Conservation (phyloP, 2,113 vertebrate species). For the Microcebus ravelobensis region DNA sequence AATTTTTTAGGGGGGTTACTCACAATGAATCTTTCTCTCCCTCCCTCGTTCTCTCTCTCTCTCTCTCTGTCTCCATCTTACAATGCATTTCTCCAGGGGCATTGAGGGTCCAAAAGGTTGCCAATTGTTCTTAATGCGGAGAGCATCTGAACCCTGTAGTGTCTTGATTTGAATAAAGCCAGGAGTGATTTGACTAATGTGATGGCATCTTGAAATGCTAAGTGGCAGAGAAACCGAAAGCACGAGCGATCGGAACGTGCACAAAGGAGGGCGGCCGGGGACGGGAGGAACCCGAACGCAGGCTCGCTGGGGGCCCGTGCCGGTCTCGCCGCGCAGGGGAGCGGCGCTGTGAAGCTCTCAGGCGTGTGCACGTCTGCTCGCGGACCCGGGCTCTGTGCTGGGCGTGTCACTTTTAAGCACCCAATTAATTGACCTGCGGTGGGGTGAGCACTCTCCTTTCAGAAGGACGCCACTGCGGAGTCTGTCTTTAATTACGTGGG, state of each 20-base stretch:
- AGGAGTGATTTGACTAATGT: not conserved
- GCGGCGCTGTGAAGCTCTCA: not conserved
- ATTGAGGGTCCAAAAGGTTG: conserved; percentile 60
- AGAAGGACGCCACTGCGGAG: conserved; percentile 58
- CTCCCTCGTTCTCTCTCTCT: too few relatives aligned
- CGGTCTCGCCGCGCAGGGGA: not conserved
- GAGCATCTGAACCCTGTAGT: conserved; percentile 42
- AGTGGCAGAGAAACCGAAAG: conserved; percentile 1
- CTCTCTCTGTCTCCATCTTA: not conserved
- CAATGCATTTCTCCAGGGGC: conserved; percentile 40
- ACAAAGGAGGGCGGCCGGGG: conserved; percentile 39
- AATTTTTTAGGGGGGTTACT: not conserved
- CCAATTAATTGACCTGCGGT: conserved; percentile 84
- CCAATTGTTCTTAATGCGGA: conserved; percentile 48
- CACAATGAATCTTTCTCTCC: not conserved
- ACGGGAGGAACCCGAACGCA: conserved; percentile 23
- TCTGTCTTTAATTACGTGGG: conserved; percentile 84
- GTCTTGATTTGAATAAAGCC: conserved; percentile 54
- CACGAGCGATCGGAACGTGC: not conserved
- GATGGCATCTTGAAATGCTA: conserved; percentile 69
- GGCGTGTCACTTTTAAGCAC: conserved; percentile 82
- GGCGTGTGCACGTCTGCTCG: conserved; percentile 70
- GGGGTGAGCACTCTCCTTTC: conserved; percentile 55
- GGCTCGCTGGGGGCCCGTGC: conserved; percentile 54
- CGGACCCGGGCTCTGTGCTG: conserved; percentile 74